Conservation (phyloP, 2,113 vertebrate genomes). For the Labrus mixtus region DNA sequence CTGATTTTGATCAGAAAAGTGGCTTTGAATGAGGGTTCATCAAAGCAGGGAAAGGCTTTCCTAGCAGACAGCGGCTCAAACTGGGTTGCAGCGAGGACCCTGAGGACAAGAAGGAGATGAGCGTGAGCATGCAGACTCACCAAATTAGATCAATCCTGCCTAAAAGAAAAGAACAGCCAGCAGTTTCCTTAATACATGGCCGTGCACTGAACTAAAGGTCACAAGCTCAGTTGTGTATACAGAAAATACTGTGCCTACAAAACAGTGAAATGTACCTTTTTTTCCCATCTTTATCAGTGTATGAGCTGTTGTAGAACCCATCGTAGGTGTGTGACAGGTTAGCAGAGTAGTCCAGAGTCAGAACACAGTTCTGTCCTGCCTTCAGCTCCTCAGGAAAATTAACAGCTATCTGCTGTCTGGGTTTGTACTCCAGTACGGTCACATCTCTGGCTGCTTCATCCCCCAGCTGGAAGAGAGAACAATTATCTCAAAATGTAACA, state of each 20-base stretch:
- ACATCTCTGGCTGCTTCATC: slow-evolving; percentile 50
- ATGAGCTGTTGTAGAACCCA: slow-evolving; percentile 95
- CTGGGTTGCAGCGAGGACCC: slow-evolving; percentile 94
- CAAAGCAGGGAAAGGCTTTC: slow-evolving; percentile 97
- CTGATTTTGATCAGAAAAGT: slow-evolving; percentile 90
- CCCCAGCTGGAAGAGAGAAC: slow-evolving; percentile 57
- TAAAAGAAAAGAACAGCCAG: slow-evolving; percentile 1
- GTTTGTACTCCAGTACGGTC: slow-evolving; percentile 88
- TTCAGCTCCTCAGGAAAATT: slow-evolving; percentile 84
- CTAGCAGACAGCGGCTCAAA: slow-evolving; percentile 95
- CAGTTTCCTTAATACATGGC: not conserved
- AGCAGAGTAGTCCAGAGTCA: slow-evolving; percentile 88
- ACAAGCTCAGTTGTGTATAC: not conserved
- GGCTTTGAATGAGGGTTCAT: slow-evolving; percentile 96
- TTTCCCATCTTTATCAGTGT: slow-evolving; percentile 81
- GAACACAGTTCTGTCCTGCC: slow-evolving; percentile 83
- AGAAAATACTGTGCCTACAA: not conserved
- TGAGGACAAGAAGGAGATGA: slow-evolving; percentile 58
- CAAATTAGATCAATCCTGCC: not conserved
- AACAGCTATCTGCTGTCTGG: slow-evolving; percentile 90
- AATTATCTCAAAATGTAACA: not conserved
- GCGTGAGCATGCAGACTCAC: not conserved
- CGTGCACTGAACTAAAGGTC: not conserved
- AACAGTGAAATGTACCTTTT: slow-evolving; percentile 77
- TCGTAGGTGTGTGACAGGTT: slow-evolving; percentile 89